Evolutionary conservation across 2,797 vertebrate genomes (phyloP), one percentile per base, ranked within the genome.

Genomic region (Squalus acanthias): DNA sequence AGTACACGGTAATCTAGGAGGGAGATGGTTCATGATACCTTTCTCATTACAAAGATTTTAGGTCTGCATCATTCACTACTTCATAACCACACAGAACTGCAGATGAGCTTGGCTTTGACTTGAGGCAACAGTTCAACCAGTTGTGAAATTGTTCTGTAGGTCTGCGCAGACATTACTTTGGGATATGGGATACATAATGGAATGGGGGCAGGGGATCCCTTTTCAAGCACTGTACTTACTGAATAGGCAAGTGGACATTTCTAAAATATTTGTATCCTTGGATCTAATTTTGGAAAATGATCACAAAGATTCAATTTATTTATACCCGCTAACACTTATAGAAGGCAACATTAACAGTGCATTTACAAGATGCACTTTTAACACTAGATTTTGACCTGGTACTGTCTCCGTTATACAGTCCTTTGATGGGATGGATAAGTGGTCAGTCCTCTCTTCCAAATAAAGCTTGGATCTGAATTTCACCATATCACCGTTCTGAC

Each of bases 121-220:
- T 26, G 33, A 94, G 65, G 63, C 65, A 67, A 94, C 33, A 95
- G 46, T 95, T 95, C 93, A 72, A 69, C 39, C 93, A 95, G 93
- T 29, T 50, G 10, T 95, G 63, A 94, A 94, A 92, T 94, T 67
- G 88, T 29, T 94, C 39, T 95, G 39, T 53, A 53, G 15, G 39
- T 15, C 89, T 15, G 63, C 67, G n/a, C 82, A 93, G 24, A 39
- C 8, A 93, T 93, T 67, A 22, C 70, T 74, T 33, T 95, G 29
- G 46, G 70, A 95, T 57, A 17, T 20, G n/a, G 33, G 60, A 63
- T 65, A 33, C 17, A n/a, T 60, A 92, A 92, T 65, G 15, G 12
- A 33, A n/a, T 65, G 33, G 5, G 53, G 17, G 33, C 88, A 91
- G 29, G 57, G 9, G 15, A 91, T 91, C 10, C 1, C n/a, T 79